Evolutionary conservation across 2,797 vertebrate species (phyloP).

Genomic region (Calcarius lapponicus): DNA sequence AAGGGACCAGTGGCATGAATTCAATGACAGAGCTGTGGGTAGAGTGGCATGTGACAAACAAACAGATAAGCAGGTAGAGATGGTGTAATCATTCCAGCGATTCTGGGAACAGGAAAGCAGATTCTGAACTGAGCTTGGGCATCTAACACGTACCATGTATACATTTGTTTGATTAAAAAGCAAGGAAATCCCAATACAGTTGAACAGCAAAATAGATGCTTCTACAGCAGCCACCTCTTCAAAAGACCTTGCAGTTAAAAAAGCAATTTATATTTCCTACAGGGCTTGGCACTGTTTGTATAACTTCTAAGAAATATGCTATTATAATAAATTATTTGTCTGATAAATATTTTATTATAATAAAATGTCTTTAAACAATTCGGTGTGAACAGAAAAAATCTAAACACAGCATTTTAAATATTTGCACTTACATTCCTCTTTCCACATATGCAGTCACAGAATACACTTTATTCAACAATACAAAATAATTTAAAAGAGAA

Average conservation of each 20-base stretch:
- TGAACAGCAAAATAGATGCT: neutral
- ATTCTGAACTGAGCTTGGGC: neutral
- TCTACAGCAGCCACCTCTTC: neutral
- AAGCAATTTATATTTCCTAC: neutral
- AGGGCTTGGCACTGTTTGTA: neutral
- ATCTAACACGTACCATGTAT: neutral
- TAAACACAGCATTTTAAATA: neutral
- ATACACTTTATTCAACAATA: neutral
- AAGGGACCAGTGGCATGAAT: neutral
- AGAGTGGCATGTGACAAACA: neutral
- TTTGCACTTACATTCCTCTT: neutral
- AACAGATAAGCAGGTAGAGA: neutral
- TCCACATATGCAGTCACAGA: neutral
- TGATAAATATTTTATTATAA: constrained; percentile 27
- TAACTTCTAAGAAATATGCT: neutral
- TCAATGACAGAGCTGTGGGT: neutral
- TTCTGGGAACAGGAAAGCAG: neutral
- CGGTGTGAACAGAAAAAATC: neutral
- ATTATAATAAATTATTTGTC: neutral
- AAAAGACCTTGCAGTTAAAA: neutral
- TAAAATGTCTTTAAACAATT: neutral
- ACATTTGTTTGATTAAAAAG: neutral
- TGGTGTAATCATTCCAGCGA: neutral
- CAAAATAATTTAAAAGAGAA: neutral
- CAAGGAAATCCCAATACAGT: neutral